Conservation (phyloP, 1,140 invertebrate genomes). For the Atta cephalotes region DNA sequence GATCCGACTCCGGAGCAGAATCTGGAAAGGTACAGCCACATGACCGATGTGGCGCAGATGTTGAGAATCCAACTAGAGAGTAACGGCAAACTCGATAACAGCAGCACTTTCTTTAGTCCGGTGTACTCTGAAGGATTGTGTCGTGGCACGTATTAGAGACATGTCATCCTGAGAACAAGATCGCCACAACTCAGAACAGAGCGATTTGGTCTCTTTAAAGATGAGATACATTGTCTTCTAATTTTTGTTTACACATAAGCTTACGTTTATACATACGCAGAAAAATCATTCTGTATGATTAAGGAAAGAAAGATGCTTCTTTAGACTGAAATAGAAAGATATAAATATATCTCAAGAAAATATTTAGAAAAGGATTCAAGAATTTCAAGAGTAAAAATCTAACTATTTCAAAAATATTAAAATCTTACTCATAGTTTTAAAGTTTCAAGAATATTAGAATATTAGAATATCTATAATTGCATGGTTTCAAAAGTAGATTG, state of each 20-base stretch:
- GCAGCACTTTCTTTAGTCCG: slow-evolving; percentile 86
- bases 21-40: slow-evolving; percentile 85
- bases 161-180: slow-evolving; percentile 72
- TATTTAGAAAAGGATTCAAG: neutral
- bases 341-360: neutral
- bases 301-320: neutral
- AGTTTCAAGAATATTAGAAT: neutral
- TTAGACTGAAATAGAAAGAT: neutral
- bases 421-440: neutral
- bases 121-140: slow-evolving; percentile 83
- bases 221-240: neutral
- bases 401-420: too few relatives aligned
- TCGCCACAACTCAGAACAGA: slow-evolving; percentile 73
- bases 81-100: slow-evolving; percentile 85
- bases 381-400: neutral
- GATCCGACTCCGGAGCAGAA: slow-evolving; percentile 86
- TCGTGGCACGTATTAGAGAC: slow-evolving; percentile 66
- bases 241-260: neutral
- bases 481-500: neutral
- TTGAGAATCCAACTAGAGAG: slow-evolving; percentile 86
- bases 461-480: neutral
- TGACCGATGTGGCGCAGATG: slow-evolving; percentile 80
- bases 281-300: neutral
- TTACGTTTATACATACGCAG: neutral
- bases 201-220: neutral